phyloP scores from a whole-genome alignment of 2,888 invertebrate species.

The Archips xylosteana region DNA sequence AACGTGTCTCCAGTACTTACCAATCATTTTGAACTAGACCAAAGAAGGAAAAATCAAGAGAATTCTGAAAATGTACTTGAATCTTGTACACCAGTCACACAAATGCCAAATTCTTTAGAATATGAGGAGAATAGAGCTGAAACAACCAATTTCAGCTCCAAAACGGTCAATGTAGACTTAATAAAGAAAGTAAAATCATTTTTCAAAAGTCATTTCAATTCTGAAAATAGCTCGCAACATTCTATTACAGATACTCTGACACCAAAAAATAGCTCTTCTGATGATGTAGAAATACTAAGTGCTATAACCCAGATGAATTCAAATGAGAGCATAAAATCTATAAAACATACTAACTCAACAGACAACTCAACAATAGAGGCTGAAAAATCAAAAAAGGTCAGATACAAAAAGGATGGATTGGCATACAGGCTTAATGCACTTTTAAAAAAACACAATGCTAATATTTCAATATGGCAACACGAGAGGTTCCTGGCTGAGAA shows the following conservation, averaged over 20 bases:
- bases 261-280: slow-evolving; percentile 60
- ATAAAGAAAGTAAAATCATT: slow-evolving; percentile 65
- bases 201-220: slow-evolving; percentile 70
- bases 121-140: slow-evolving; percentile 26
- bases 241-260: slow-evolving; percentile 69
- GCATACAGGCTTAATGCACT: slow-evolving; percentile 72
- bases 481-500: slow-evolving; percentile 79
- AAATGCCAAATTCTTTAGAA: slow-evolving; percentile 9
- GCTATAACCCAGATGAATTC: slow-evolving; percentile 54
- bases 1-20: slow-evolving; percentile 15
- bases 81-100: not conserved
- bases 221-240: slow-evolving; percentile 63
- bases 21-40: slow-evolving; percentile 16
- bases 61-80: slow-evolving; percentile 2
- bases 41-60: slow-evolving; percentile 6
- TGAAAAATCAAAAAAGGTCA: slow-evolving; percentile 60
- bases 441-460: slow-evolving; percentile 77
- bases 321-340: slow-evolving; percentile 46
- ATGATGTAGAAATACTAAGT: slow-evolving; percentile 65
- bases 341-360: slow-evolving; percentile 35
- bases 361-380: slow-evolving; percentile 45
- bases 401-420: slow-evolving; percentile 79
- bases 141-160: slow-evolving; percentile 3
- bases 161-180: slow-evolving; percentile 47
- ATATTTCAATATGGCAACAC: slow-evolving; percentile 82